Evolutionary conservation across 1,140 invertebrate genomes (phyloP).

Genomic region (Choristoneura fumiferana): DNA sequence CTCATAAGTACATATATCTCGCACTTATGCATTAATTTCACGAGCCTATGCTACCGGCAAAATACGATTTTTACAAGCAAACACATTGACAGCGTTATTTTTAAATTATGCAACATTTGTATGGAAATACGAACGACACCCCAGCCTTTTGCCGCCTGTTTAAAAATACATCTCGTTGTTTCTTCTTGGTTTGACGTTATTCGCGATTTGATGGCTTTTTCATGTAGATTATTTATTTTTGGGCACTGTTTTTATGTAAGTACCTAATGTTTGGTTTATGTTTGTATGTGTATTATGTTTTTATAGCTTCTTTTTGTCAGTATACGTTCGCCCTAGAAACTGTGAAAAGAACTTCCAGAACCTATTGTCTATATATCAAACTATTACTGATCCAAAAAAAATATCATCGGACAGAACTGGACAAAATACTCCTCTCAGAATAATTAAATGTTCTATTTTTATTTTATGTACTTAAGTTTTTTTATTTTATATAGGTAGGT

Average conservation of each 20-base stretch:
- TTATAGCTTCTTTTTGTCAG: no score
- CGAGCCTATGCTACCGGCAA: conserved; percentile 31
- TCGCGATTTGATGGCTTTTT: conserved; percentile 71
- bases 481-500: no score
- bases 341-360: no score
- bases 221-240: conserved; percentile 55
- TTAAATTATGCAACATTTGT: conserved; percentile 76
- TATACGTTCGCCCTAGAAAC: no score
- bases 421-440: no score
- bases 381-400: no score
- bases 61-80: conserved; percentile 51
- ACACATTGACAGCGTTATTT: conserved; percentile 43
- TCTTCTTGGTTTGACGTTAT: conserved; percentile 62
- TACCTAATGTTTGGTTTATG: neutral
- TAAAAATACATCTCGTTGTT: conserved; percentile 72
- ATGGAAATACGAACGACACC: conserved; percentile 68
- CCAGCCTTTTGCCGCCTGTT: conserved; percentile 41
- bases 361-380: no score
- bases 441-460: no score
- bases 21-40: conserved; percentile 1
- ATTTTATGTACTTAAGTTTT: no score
- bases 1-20: no score
- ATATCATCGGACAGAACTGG: no score
- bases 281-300: neutral
- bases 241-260: neutral